These are phyloP conservation scores for Aspidapion aeneum DNA, from an alignment of 2,888 invertebrate genomes.

Conservation along the genomic window DNA sequence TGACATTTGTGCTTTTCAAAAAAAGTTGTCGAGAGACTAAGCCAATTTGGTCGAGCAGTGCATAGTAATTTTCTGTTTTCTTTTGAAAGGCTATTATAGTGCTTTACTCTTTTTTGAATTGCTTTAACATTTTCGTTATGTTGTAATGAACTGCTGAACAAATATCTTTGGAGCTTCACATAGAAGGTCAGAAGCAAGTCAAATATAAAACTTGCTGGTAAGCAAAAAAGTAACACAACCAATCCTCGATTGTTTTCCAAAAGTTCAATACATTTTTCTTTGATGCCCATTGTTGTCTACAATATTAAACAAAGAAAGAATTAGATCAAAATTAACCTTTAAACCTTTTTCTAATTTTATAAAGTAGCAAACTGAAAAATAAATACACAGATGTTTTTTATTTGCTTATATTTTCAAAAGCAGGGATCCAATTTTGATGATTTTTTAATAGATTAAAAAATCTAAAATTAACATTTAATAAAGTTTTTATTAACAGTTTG, in stretches of 20 bases:
- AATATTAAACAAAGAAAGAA: too few species aligned
- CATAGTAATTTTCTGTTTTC: slow-evolving; percentile 55
- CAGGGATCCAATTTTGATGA: too few species aligned
- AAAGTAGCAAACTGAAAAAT: too few species aligned
- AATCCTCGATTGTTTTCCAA: slow-evolving; percentile 60
- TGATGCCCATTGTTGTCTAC: slow-evolving; percentile 11
- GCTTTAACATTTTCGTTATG: slow-evolving; percentile 50
- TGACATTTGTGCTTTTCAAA: slow-evolving; percentile 62
- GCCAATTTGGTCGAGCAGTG: slow-evolving; percentile 67
- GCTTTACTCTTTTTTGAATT: slow-evolving; percentile 53
- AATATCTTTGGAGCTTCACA: slow-evolving; percentile 43
- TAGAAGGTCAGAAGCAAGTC: slow-evolving; percentile 47
- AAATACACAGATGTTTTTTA: too few species aligned
- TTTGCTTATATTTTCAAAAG: too few species aligned
- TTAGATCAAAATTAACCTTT: too few species aligned
- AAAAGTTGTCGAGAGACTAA: slow-evolving; percentile 64
- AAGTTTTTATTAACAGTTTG: too few species aligned
- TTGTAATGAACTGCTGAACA: slow-evolving; percentile 45
- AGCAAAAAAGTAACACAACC: slow-evolving; percentile 61
- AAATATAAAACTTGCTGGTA: slow-evolving; percentile 65
- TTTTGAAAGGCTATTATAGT: slow-evolving; percentile 53
- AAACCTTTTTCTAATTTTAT: too few species aligned
- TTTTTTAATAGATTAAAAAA: too few species aligned
- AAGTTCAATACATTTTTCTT: slow-evolving; percentile 48
- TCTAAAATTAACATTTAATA: too few species aligned